Conservation (phyloP, 2,888 invertebrate species). For the Anoplius nigerrimus region DNA sequence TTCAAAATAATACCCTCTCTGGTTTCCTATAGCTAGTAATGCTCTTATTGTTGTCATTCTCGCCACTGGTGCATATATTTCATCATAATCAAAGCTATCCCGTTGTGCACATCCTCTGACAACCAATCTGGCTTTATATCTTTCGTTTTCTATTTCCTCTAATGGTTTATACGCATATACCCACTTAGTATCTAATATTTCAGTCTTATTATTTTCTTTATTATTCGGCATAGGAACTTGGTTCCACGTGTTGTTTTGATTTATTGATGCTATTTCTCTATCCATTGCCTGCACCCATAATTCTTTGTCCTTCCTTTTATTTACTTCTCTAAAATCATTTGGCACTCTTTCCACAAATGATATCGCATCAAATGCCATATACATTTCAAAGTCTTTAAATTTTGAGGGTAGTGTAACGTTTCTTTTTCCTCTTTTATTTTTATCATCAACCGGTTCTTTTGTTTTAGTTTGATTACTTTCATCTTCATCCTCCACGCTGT, state of each 20-base stretch:
- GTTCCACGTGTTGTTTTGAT: slow-evolving; percentile 39
- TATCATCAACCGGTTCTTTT: background rate
- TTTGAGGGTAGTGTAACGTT: slow-evolving; percentile 11
- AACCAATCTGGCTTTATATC: slow-evolving; percentile 51
- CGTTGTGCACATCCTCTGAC: slow-evolving; percentile 57
- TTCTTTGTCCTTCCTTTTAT: background rate
- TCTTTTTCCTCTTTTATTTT: slow-evolving; percentile 7
- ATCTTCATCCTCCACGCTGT: slow-evolving; percentile 6
- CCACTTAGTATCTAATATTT: slow-evolving; percentile 45
- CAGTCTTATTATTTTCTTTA: slow-evolving; percentile 1
- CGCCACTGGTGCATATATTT: slow-evolving; percentile 60
- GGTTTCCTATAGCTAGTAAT: slow-evolving; percentile 52
- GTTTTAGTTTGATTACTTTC: slow-evolving; percentile 5
- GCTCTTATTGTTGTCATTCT: slow-evolving; percentile 54
- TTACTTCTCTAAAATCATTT: slow-evolving; percentile 13
- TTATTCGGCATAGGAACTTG: background rate
- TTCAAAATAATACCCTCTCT: slow-evolving; percentile 42
- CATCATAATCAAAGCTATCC: slow-evolving; percentile 51
- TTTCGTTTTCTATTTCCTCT: slow-evolving; percentile 52
- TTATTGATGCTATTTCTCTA: slow-evolving; percentile 38
- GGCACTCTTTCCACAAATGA: slow-evolving; percentile 16
- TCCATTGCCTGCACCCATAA: slow-evolving; percentile 14
- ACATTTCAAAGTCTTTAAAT: slow-evolving; percentile 22
- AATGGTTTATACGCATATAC: slow-evolving; percentile 54
- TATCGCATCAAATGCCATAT: slow-evolving; percentile 12